Conservation (phyloP, 2,797 vertebrate genomes). For the Streptopelia turtur region DNA sequence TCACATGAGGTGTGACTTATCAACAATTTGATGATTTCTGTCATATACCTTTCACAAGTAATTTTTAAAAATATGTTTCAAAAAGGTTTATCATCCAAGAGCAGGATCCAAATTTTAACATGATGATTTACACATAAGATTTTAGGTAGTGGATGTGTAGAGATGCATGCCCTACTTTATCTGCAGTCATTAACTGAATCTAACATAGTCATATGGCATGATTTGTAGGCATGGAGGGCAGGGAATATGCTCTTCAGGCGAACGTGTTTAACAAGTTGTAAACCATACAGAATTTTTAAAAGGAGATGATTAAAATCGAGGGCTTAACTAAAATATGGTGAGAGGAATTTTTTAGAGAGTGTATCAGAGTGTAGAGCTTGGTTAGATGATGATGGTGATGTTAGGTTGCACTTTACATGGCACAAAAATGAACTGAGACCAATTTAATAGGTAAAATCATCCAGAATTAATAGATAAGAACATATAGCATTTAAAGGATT, state of each 20-base stretch:
- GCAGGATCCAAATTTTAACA: not conserved
- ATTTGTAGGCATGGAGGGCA: not conserved
- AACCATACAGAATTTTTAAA: not conserved
- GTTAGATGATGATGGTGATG: not conserved
- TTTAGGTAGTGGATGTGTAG: not conserved
- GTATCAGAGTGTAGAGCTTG: not conserved
- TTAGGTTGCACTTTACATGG: not conserved
- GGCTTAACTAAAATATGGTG: not conserved
- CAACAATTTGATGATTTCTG: not conserved
- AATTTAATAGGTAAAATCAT: not conserved
- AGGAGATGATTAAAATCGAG: not conserved
- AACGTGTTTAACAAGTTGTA: not conserved
- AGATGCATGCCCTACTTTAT: not conserved
- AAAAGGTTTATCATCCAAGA: not conserved
- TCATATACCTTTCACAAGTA: not conserved
- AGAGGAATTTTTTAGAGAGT: not conserved
- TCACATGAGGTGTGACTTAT: not conserved
- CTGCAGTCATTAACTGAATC: not conserved
- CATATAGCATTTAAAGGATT: not conserved
- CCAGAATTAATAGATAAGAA: not conserved
- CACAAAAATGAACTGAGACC: not conserved
- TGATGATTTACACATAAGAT: not conserved
- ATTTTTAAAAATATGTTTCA: not conserved
- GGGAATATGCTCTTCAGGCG: not conserved
- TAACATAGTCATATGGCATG: not conserved